Base-by-base conservation (phyloP, 2,888 invertebrate species). In the Dioctria rufipes region DNA sequence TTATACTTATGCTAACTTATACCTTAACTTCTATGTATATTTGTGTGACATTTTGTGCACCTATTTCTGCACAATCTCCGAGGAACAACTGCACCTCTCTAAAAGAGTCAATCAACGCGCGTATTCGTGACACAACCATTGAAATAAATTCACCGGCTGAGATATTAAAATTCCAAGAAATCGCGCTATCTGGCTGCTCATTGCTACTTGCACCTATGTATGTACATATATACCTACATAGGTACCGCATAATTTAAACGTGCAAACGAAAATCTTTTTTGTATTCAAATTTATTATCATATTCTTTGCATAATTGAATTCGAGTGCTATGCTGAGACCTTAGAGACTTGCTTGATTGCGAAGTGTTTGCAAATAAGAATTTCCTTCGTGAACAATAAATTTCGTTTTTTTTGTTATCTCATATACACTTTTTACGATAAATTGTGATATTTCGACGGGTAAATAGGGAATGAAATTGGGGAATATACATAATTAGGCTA, bases 141-240 rank as follows among this genome's bases (percentile, higher is more conserved):
- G 61, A 37, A 61, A 61, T 61, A 61, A 61, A 61, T 61, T 61
- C 39, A 25, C 25, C 2, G 61, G 25, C 61, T 61, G 61, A 9
- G 51, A 61, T 61, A 61, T 61, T 61, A 61, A 61, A 61, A 61
- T 61, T 61, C 61, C 61, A 61, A 61, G 61, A 61, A 61, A 61
- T 61, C 37, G 61, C 61, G 25, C 25, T 25, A 25, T 61, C 61
- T 11, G 25, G 4, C 8, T 6, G 8, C 46, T 5, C 54, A 11
- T 8, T n/a, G 4, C 11, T 11, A 6, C 11, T 54, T 8, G 11
- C 4, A 11, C 4, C 4, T 6, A 54, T 8, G 9, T 54, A 54
- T 0, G 46, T n/a, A n/a, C n/a, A n/a, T n/a, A 11, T 4, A 4
- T 61, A 25, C 4, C 61, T 25, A 4, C n/a, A 11, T 46, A 46